Evolutionary conservation across 2,113 vertebrate genomes (phyloP).

Genomic region (Copsychus sechellarum): DNA sequence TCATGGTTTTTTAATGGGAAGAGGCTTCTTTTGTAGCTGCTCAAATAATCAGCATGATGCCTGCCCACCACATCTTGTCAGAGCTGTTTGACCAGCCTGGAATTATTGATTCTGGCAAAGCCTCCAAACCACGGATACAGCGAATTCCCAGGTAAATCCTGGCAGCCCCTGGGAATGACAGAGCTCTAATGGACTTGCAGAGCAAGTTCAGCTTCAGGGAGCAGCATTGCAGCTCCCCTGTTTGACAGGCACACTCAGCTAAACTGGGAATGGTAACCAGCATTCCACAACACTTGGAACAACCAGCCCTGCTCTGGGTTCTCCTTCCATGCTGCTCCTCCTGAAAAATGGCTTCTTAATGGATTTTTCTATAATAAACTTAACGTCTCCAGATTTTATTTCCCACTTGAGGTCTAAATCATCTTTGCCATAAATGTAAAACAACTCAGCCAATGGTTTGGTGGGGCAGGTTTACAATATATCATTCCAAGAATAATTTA

Average conservation of each 20-base stretch:
- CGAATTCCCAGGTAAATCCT: not conserved
- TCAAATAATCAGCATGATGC: not conserved
- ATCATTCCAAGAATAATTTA: constrained; percentile 53
- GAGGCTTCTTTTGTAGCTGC: not conserved
- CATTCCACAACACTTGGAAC: not conserved
- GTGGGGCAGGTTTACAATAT: constrained; percentile 30
- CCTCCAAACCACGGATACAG: not conserved
- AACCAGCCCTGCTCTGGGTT: not conserved
- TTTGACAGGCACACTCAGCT: not conserved
- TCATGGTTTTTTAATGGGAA: not conserved
- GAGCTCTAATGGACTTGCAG: not conserved
- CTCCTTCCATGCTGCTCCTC: not conserved
- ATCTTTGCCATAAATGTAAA: constrained; percentile 60
- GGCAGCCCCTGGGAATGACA: not conserved
- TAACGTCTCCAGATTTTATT: constrained; percentile 23
- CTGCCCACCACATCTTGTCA: not conserved
- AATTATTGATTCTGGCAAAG: constrained; percentile 21
- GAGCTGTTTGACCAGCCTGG: not conserved
- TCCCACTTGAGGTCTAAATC: constrained; percentile 62
- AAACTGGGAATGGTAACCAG: not conserved
- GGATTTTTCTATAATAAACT: constrained; percentile 48
- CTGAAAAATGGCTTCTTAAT: constrained; percentile 42
- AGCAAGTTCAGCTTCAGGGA: not conserved
- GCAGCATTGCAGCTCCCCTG: not conserved
- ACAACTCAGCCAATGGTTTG: constrained; percentile 55